phyloP scores from a whole-genome alignment of 2,888 invertebrate genomes.

The Elegia similella region DNA sequence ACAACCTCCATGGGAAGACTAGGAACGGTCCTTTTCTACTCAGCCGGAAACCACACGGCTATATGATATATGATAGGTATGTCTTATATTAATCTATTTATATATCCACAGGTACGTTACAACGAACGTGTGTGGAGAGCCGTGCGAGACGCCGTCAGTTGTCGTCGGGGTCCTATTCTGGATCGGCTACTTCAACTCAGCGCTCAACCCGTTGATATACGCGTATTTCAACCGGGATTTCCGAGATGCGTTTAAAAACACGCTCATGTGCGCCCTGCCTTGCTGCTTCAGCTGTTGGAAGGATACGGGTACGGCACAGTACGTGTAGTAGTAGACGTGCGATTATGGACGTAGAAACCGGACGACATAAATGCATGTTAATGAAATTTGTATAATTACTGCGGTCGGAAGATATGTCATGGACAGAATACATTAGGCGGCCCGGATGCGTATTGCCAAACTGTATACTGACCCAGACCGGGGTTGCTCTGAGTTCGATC shows the following conservation, averaged over 20 bases:
- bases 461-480: no score
- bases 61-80: no score
- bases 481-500: no score
- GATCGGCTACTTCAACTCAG: conserved; percentile 98
- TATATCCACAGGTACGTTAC: conserved; percentile 87
- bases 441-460: no score
- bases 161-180: conserved; percentile 96
- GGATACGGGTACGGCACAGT: conserved; percentile 81
- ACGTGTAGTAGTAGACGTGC: conserved; percentile 68
- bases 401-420: no score
- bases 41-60: no score
- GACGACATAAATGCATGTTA: not conserved
- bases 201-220: conserved; percentile 96
- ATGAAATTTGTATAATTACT: no score
- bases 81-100: not conserved
- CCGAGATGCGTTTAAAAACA: conserved; percentile 96
- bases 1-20: no score
- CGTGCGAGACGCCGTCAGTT: conserved; percentile 91
- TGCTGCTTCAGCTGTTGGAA: conserved; percentile 90
- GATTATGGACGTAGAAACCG: conserved; percentile 23
- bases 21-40: no score
- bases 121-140: conserved; percentile 90
- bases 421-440: no score
- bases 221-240: conserved; percentile 98
- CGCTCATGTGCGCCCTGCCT: conserved; percentile 91